These are phyloP conservation scores for Sabatieria punctata DNA, from an alignment of 2,888 invertebrate genomes.

Conservation along the genomic window DNA sequence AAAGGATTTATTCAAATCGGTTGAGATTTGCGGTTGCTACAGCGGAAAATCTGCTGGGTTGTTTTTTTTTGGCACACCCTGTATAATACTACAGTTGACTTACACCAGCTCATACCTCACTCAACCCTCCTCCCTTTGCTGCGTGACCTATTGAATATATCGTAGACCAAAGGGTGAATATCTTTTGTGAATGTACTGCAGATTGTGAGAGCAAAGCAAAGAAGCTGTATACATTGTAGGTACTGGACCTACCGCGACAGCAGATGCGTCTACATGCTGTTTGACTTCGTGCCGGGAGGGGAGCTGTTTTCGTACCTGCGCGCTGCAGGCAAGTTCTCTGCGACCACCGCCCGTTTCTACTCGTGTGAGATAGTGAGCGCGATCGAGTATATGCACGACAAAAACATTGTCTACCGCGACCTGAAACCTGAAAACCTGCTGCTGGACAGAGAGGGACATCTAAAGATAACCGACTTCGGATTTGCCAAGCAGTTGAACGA, in stretches of 20 bases:
- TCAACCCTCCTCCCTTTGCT: too few species aligned
- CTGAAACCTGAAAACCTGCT: conserved; percentile 85
- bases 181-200: not conserved
- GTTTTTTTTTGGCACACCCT: too few species aligned
- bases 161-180: too few species aligned
- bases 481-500: conserved; percentile 87
- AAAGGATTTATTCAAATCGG: too few species aligned
- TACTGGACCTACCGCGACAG: conserved; percentile 79
- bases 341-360: conserved; percentile 69
- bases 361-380: conserved; percentile 83
- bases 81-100: too few species aligned
- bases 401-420: conserved; percentile 69
- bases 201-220: not conserved
- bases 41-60: too few species aligned
- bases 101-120: too few species aligned
- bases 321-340: conserved; percentile 24
- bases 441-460: conserved; percentile 74
- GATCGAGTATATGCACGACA: conserved; percentile 75
- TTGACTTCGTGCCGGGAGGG: conserved; percentile 90
- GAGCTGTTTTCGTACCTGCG: conserved; percentile 88
- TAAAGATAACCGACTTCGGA: conserved; percentile 94
- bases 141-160: too few species aligned
- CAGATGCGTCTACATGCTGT: conserved; percentile 80
- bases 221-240: conserved; percentile 42
- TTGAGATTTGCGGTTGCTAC: too few species aligned